These are phyloP conservation scores for Micrasema longulum DNA, from an alignment of 1,140 invertebrate species.

Conservation along the genomic window DNA sequence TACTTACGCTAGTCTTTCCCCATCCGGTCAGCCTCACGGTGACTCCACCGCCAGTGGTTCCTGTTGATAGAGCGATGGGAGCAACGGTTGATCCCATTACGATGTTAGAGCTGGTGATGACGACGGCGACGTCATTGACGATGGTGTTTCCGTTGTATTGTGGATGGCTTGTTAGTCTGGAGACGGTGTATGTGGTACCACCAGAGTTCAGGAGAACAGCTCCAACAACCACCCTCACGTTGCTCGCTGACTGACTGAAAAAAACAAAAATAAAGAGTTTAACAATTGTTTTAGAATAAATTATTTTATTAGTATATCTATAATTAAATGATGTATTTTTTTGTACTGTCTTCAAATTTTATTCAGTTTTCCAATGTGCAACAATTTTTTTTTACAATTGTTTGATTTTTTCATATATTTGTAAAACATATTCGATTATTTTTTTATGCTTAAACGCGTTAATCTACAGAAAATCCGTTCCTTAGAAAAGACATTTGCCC, in stretches of 20 bases:
- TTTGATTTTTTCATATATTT: too few species aligned
- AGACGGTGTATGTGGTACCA: conserved; percentile 63
- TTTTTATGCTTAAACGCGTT: background rate
- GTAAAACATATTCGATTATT: background rate
- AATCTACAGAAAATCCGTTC: too few species aligned
- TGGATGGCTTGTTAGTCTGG: conserved; percentile 64
- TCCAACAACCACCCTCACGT: conserved; percentile 65
- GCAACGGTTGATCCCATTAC: conserved; percentile 60
- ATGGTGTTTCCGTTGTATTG: conserved; percentile 60
- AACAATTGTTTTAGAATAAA: too few species aligned
- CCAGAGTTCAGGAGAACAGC: conserved; percentile 65
- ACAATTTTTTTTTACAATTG: too few species aligned
- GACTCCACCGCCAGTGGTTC: conserved; percentile 48
- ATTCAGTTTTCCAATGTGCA: background rate
- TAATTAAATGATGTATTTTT: too few species aligned
- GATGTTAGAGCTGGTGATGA: conserved; percentile 64
- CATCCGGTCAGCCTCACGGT: conserved; percentile 66
- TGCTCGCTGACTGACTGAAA: conserved; percentile 54
- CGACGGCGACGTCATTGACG: conserved; percentile 68
- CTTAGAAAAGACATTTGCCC: too few species aligned
- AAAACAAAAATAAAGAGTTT: too few species aligned
- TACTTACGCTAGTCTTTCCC: conserved; percentile 63
- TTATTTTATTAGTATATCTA: too few species aligned
- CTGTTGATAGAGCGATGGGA: conserved; percentile 60
- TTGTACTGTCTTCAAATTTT: too few species aligned